These are phyloP conservation scores for Pachyuromys duprasi DNA, from an alignment of 2,797 vertebrate species.

Conservation along the genomic window DNA sequence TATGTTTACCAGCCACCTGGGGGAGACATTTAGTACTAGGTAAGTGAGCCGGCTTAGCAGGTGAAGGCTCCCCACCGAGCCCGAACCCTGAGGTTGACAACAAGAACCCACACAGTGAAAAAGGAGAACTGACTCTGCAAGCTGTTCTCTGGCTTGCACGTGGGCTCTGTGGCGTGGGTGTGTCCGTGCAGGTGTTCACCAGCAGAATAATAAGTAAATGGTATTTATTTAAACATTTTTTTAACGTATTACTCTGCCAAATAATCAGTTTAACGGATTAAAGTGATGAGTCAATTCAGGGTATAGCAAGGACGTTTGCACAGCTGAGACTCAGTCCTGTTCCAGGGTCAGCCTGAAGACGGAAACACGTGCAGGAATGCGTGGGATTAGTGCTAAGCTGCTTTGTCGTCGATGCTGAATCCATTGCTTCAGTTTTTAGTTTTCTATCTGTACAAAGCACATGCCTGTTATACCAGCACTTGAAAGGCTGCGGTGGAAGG, in stretches of 20 bases:
- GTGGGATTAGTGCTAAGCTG: neutral
- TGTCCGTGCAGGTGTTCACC: neutral
- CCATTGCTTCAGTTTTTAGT: conserved; percentile 32
- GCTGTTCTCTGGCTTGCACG: neutral
- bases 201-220: neutral
- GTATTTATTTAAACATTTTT: neutral
- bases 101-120: neutral
- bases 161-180: neutral
- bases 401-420: neutral
- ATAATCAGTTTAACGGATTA: neutral
- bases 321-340: neutral
- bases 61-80: neutral
- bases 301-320: neutral
- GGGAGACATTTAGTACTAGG: conserved; percentile 5
- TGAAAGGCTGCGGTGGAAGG: too few relatives aligned
- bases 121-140: neutral
- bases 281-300: neutral
- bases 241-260: neutral
- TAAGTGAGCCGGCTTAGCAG: neutral
- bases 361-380: neutral
- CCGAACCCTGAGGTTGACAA: neutral
- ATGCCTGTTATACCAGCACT: neutral
- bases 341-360: neutral
- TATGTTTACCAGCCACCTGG: neutral
- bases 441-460: conserved; percentile 3